A percentile compares a stretch with the other conserved stretches of the same genome.
phyloP scores from a whole-genome alignment of 2,888 invertebrate species.

The Anodontia alba region DNA sequence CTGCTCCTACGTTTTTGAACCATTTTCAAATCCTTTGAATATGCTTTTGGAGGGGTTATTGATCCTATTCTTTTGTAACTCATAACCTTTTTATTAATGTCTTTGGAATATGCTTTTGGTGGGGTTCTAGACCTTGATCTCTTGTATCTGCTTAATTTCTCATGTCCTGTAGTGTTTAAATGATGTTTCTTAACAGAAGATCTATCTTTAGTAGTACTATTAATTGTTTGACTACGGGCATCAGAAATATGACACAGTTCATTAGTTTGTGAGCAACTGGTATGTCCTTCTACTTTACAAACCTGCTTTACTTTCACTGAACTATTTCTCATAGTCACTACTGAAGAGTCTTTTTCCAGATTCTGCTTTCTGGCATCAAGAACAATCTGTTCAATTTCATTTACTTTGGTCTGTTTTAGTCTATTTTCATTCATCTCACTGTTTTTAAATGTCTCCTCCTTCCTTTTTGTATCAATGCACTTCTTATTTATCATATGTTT shows the following conservation, averaged over 20 bases:
- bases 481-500: no score
- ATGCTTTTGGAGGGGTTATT: background rate
- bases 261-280: background rate
- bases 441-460: no score
- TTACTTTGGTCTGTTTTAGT: no score
- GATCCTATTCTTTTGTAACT: background rate
- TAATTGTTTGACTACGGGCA: background rate
- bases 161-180: background rate
- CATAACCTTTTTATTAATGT: background rate
- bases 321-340: no score
- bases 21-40: constrained; percentile 17
- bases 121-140: background rate
- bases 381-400: background rate
- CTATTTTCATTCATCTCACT: no score
- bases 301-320: background rate
- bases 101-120: constrained; percentile 8
- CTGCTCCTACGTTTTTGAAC: constrained; percentile 6
- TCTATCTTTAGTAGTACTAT: background rate
- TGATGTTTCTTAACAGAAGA: background rate
- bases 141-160: background rate
- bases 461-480: no score
- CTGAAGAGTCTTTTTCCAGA: background rate
- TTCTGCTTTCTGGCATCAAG: background rate
- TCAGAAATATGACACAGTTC: no score
- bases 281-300: background rate